Conservation (phyloP, 2,888 invertebrate species). For the Tachina grossa region DNA sequence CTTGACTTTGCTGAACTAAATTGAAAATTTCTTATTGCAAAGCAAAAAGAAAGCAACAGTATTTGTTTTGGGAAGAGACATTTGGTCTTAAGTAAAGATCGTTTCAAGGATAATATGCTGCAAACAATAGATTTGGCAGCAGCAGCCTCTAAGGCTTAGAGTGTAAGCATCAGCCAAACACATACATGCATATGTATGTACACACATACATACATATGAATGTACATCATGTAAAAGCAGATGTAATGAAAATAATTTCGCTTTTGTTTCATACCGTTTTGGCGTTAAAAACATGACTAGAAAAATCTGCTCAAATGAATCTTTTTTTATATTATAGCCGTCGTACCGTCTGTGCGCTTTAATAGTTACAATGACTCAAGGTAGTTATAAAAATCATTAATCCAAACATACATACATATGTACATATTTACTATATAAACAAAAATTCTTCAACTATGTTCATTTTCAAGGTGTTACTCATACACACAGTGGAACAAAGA, state of each 20-base stretch:
- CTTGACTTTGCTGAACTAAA: constrained; percentile 56
- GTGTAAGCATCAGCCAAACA: constrained; percentile 20
- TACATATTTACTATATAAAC: neutral
- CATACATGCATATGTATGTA: no score
- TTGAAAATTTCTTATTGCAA: constrained; percentile 18
- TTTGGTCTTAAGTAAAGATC: constrained; percentile 55
- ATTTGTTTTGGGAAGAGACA: constrained; percentile 20
- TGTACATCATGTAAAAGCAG: constrained; percentile 48
- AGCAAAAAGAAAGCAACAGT: constrained; percentile 49
- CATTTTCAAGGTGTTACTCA: constrained; percentile 49
- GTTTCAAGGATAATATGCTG: constrained; percentile 64
- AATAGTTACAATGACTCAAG: constrained; percentile 53
- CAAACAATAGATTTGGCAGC: constrained; percentile 52
- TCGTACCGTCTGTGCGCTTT: constrained; percentile 25
- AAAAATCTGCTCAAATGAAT: constrained; percentile 40
- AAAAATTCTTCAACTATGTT: constrained; percentile 22
- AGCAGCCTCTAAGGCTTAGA: constrained; percentile 34
- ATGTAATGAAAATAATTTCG: constrained; percentile 46
- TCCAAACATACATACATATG: neutral
- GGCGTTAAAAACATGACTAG: constrained; percentile 45
- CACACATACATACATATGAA: no score
- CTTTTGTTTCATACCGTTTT: constrained; percentile 42
- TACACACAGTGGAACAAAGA: constrained; percentile 7
- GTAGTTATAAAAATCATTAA: constrained; percentile 14
- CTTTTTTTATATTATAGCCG: neutral